Evolutionary conservation across 2,797 vertebrate genomes (phyloP), one percentile per base, ranked within the genome.

Genomic region (Halcyon smyrnensis): DNA sequence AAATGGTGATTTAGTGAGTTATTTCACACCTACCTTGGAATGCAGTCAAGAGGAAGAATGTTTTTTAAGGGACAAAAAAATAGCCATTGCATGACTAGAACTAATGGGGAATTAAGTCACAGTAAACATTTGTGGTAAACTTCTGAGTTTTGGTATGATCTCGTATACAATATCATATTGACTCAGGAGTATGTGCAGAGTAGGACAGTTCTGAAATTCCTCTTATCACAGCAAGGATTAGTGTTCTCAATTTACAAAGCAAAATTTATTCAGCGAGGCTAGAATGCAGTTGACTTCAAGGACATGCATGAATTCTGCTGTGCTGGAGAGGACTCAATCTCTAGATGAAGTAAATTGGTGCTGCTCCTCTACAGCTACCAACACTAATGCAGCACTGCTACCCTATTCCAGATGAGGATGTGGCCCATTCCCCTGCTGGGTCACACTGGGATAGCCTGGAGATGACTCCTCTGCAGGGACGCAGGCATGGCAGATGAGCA

Each of bases 1-100:
- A 91, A 92, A 95, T 87, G 74, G 94, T 87, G 67, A 65, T 53
- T 93, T 92, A 86, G 69, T 63, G 67, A 95, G 71, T 79, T 95
- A 71, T 96, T 91, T 96, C 96, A 63, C 83, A 94, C 76, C 84
- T 95, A 91, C 80, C 53, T 90, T 95, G 93, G 93, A 95, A 94
- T 27, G 54, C 5, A 85, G 89, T 86, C 85, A 93, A 76, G 45
- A 88, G n/a, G 78, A 95, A 64, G 37, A 78, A 69, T 46, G 83
- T 70, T 88, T 78, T 92, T 77, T 79, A 81, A 96, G 62, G 30
- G 90, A n/a, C 18, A 1, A 90, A 80, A 91, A 90, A 94, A 84
- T 39, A 86, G 76, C 51, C 80, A 76, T 84, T 65, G 73, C 67
- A 86, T 83, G 80, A 83, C 50, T 89, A 67, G 48, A 96, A 95